Conservation (phyloP, 2,797 vertebrate species). For the Enteromius radiatus region DNA sequence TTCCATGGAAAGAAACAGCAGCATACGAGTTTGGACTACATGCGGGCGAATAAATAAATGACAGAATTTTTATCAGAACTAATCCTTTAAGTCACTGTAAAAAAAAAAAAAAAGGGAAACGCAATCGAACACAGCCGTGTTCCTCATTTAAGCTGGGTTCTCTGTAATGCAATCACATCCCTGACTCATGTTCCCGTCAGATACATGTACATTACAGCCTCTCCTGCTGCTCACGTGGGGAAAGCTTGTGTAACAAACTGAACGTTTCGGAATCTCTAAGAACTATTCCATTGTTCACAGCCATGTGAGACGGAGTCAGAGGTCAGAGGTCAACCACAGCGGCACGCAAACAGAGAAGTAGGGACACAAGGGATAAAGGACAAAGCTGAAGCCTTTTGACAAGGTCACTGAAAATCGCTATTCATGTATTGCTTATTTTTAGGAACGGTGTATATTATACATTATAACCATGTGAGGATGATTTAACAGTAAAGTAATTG, state of each 20-base stretch:
- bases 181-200: neutral
- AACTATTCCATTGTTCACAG: constrained; percentile 54
- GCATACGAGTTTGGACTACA: neutral
- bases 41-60: neutral
- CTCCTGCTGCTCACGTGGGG: neutral
- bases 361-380: neutral
- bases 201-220: neutral
- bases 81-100: neutral
- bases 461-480: neutral
- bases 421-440: no score
- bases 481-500: neutral
- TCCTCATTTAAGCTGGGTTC: neutral
- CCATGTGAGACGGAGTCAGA: constrained; percentile 46
- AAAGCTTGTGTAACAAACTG: constrained; percentile 18
- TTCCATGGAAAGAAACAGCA: neutral
- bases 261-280: constrained; percentile 42
- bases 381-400: neutral
- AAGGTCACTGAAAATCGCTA: neutral
- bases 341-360: constrained; percentile 18
- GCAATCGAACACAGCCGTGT: neutral
- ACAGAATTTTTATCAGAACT: neutral
- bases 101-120: no score
- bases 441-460: neutral
- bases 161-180: neutral
- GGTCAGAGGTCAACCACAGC: constrained; percentile 45